These are phyloP conservation scores for Rallus limicola DNA, from an alignment of 2,113 vertebrate genomes.

Conservation along the genomic window DNA sequence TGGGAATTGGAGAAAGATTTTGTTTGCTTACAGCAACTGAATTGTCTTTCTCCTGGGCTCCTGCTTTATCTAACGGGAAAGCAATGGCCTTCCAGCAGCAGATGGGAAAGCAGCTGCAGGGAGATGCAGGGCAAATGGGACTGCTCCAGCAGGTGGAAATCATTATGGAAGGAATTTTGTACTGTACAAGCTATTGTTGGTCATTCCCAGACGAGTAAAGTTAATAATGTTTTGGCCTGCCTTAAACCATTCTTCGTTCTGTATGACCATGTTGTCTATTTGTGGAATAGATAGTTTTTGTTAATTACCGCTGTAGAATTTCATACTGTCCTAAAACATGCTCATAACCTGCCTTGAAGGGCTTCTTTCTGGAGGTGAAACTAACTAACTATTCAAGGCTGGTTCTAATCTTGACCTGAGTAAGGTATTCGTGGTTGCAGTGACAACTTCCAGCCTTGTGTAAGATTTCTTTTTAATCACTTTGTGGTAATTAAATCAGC, in stretches of 20 bases:
- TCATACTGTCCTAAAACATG: not conserved
- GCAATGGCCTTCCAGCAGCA: not conserved
- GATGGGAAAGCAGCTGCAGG: slow-evolving; percentile 24
- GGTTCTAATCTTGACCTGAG: not conserved
- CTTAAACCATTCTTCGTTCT: not conserved
- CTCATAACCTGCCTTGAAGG: not conserved
- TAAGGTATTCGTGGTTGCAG: not conserved
- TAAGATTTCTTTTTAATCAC: slow-evolving; percentile 7
- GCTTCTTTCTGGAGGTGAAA: not conserved
- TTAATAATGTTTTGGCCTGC: not conserved
- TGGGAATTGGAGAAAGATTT: not conserved
- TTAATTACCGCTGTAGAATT: not conserved
- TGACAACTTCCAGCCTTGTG: not conserved
- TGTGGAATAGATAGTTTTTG: not conserved
- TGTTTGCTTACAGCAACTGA: not conserved
- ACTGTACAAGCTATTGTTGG: not conserved
- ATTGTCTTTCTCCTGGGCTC: not conserved
- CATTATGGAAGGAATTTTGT: slow-evolving; percentile 34
- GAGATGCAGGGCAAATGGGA: not conserved
- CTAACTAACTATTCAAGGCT: not conserved
- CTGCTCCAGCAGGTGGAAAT: slow-evolving; percentile 31
- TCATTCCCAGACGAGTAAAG: not conserved
- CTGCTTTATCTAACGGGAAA: not conserved
- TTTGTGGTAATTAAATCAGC: slow-evolving; percentile 3
- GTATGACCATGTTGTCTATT: not conserved